Conservation (phyloP, 2,797 vertebrate genomes). For the Sardinella longiceps region DNA sequence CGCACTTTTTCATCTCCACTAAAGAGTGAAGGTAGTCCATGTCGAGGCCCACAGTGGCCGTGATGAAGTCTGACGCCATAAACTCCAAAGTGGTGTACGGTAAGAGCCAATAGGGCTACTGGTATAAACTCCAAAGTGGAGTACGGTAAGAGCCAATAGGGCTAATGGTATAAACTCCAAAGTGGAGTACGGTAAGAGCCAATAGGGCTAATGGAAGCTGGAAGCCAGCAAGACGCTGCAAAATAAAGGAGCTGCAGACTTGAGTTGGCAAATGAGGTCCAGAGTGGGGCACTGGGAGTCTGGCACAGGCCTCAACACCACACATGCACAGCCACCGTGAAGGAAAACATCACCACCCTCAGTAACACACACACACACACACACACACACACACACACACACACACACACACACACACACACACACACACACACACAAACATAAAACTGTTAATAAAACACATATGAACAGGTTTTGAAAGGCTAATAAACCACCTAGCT, state of each 20-base stretch:
- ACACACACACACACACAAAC: background rate
- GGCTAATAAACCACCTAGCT: slow-evolving; percentile 45
- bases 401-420: background rate
- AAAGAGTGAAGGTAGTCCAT: no score
- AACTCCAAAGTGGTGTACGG: no score
- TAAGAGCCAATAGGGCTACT: no score
- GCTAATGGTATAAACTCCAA: no score
- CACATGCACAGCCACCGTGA: background rate
- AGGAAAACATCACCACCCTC: background rate
- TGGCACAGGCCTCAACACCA: slow-evolving; percentile 42
- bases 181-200: no score
- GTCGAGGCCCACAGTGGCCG: no score
- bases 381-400: background rate
- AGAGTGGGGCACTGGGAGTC: slow-evolving; percentile 47
- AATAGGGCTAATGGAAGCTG: background rate
- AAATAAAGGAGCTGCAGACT: background rate
- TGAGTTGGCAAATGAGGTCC: slow-evolving; percentile 36
- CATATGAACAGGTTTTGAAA: slow-evolving; percentile 58
- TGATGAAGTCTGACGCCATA: no score
- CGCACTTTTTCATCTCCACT: no score
- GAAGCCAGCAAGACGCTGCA: background rate
- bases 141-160: no score
- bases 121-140: no score
- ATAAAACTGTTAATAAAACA: slow-evolving; percentile 69
- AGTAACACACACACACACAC: background rate